phyloP scores from a whole-genome alignment of 2,113 vertebrate genomes.

The Symphodus melops region DNA sequence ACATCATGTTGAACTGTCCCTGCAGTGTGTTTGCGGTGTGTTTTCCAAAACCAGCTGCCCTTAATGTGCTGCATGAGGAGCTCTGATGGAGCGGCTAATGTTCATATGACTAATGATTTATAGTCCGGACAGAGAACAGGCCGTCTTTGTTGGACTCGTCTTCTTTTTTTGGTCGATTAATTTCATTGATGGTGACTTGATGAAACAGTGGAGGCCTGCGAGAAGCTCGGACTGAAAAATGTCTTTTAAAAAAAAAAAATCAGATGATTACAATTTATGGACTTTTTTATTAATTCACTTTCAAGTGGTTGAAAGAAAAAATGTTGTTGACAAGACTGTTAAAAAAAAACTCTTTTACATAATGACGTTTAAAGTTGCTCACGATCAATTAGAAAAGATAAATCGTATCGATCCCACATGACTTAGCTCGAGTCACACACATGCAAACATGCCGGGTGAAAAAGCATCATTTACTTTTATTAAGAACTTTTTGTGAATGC shows the following conservation, averaged over 20 bases:
- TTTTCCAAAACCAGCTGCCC: slow-evolving; percentile 27
- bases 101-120: slow-evolving; percentile 35
- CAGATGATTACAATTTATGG: not conserved
- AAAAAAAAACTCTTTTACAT: not conserved
- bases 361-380: no score
- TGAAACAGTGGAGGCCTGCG: not conserved
- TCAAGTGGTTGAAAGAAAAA: not conserved
- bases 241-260: no score
- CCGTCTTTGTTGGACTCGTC: slow-evolving; percentile 10
- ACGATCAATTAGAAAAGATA: no score
- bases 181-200: not conserved
- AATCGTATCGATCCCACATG: no score
- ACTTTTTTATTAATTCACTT: not conserved
- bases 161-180: not conserved
- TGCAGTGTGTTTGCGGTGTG: not conserved
- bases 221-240: no score
- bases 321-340: not conserved
- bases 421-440: no score
- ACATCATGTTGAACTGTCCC: slow-evolving; percentile 12
- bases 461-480: no score
- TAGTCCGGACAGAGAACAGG: slow-evolving; percentile 1
- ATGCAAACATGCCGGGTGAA: no score
- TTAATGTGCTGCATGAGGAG: slow-evolving; percentile 35
- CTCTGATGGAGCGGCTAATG: slow-evolving; percentile 30
- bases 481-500: no score